Percentiles rank a stretch among this genome's conserved stretches.
phyloP scores from a whole-genome alignment of 2,797 vertebrate genomes.

The Hoplostethus mediterraneus region DNA sequence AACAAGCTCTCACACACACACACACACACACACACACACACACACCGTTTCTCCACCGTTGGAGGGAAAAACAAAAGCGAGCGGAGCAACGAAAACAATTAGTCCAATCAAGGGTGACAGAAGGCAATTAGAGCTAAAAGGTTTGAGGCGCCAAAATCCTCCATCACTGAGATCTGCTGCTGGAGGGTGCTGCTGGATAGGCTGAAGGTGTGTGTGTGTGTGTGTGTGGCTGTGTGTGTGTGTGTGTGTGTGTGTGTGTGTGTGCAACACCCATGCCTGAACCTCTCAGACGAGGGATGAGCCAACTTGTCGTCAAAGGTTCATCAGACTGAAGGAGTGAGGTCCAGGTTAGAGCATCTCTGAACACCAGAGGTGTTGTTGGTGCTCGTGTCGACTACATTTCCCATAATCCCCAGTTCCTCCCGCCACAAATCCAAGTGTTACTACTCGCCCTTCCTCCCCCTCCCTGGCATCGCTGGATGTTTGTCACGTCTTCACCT shows the following conservation, averaged over 20 bases:
- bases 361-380: slow-evolving; percentile 27
- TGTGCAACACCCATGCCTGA: slow-evolving; percentile 37
- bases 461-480: too few species aligned
- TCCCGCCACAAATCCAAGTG: background rate
- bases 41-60: slow-evolving; percentile 19
- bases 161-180: slow-evolving; percentile 61
- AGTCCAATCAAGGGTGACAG: slow-evolving; percentile 82
- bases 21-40: slow-evolving; percentile 1
- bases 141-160: slow-evolving; percentile 73
- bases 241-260: slow-evolving; percentile 2
- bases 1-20: slow-evolving; percentile 5
- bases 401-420: background rate
- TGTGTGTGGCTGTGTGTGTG: slow-evolving; percentile 41
- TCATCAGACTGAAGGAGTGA: background rate
- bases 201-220: slow-evolving; percentile 53
- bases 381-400: slow-evolving; percentile 3
- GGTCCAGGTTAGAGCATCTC: slow-evolving; percentile 11
- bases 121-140: slow-evolving; percentile 79
- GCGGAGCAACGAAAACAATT: slow-evolving; percentile 74
- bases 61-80: slow-evolving; percentile 75
- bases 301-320: background rate
- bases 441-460: too few species aligned
- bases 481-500: too few species aligned
- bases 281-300: slow-evolving; percentile 35
- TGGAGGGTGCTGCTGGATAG: slow-evolving; percentile 53